Percentiles rank a stretch among this genome's conserved stretches.
These are phyloP conservation scores for Prionailurus viverrinus DNA, from an alignment of 2,113 vertebrate species.

Conservation along the genomic window DNA sequence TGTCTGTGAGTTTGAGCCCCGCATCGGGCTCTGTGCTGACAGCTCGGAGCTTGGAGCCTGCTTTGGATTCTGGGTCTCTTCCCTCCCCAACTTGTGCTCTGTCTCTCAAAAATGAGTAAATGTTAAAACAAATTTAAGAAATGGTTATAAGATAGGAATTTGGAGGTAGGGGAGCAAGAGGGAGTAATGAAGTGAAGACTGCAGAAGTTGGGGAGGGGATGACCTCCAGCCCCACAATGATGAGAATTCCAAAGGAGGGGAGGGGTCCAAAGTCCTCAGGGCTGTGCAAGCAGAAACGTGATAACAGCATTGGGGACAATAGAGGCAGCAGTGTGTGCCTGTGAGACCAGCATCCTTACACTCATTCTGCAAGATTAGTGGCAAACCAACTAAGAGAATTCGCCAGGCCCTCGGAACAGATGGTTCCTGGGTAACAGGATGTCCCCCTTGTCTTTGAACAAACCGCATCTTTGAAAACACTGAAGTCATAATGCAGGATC, in stretches of 20 bases:
- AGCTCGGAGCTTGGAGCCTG: too few relatives aligned
- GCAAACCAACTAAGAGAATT: slow-evolving; percentile 36
- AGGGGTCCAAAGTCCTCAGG: neutral
- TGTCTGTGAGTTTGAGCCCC: too few relatives aligned
- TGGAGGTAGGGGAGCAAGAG: neutral
- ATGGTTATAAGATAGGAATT: slow-evolving; percentile 9
- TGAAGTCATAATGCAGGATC: slow-evolving; percentile 28
- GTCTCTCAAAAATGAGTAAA: too few relatives aligned
- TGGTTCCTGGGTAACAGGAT: slow-evolving; percentile 62
- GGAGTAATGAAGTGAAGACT: neutral
- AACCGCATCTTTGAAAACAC: slow-evolving; percentile 59
- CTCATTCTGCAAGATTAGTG: slow-evolving; percentile 40
- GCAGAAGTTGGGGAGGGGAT: neutral
- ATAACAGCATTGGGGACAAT: neutral
- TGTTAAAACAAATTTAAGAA: neutral
- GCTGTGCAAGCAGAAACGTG: neutral
- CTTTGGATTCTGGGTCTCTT: too few relatives aligned
- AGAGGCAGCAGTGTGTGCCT: rapidly evolving
- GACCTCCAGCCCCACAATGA: neutral
- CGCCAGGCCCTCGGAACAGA: slow-evolving; percentile 51
- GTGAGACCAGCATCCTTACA: neutral
- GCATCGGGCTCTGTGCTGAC: too few relatives aligned
- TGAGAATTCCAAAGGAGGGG: neutral
- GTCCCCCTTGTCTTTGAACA: slow-evolving; percentile 48
- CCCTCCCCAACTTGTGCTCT: too few relatives aligned